Evolutionary conservation across 1,140 invertebrate genomes (phyloP).

Genomic region (Drosophila ironensis): DNA sequence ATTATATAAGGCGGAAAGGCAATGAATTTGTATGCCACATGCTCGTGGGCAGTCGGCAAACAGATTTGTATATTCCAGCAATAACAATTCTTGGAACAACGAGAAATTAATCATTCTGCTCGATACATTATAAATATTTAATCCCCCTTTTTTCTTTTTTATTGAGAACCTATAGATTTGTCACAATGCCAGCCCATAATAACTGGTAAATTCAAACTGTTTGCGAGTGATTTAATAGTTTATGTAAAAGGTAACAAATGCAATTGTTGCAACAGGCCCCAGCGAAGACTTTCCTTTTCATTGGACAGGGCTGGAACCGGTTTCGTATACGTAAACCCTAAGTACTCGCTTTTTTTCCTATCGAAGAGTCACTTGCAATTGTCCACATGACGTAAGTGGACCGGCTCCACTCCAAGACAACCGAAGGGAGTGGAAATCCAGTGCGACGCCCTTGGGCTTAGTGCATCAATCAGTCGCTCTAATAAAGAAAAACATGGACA

Average conservation of each 20-base stretch:
- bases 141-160: no score
- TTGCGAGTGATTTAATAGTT: no score
- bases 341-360: not conserved
- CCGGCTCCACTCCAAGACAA: slow-evolving; percentile 1
- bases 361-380: slow-evolving; percentile 11
- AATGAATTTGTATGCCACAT: slow-evolving; percentile 30
- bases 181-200: no score
- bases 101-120: no score
- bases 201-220: no score
- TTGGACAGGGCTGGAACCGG: slow-evolving; percentile 20
- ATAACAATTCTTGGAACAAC: slow-evolving; percentile 19
- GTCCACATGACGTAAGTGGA: slow-evolving; percentile 54
- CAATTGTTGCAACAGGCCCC: slow-evolving; percentile 30
- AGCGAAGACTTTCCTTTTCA: slow-evolving; percentile 66
- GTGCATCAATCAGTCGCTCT: slow-evolving; percentile 44
- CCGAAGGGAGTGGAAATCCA: not conserved
- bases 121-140: no score
- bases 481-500: slow-evolving; percentile 36
- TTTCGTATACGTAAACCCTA: not conserved
- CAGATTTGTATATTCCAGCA: slow-evolving; percentile 14
- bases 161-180: no score
- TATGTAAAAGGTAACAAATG: slow-evolving; percentile 22
- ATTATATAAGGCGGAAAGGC: slow-evolving; percentile 2
- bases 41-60: no score
- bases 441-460: slow-evolving; percentile 49